These are phyloP conservation scores for Corythaeola cristata DNA, from an alignment of 2,113 vertebrate species.

Conservation along the genomic window DNA sequence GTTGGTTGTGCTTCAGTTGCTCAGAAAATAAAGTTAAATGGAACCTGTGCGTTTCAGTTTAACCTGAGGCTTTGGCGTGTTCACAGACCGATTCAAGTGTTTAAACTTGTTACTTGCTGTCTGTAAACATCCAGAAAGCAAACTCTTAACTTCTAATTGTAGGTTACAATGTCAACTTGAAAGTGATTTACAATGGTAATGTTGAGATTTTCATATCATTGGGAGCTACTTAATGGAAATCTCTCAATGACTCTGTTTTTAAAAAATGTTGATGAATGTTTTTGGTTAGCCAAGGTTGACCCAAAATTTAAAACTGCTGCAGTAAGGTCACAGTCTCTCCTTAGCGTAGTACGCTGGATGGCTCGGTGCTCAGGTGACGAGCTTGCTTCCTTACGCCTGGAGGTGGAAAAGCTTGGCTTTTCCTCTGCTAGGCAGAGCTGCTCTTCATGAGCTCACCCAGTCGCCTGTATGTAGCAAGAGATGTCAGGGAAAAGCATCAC, in stretches of 20 bases:
- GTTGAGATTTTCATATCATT: background rate
- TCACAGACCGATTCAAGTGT: background rate
- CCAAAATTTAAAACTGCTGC: background rate
- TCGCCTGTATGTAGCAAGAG: background rate
- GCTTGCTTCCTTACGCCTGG: background rate
- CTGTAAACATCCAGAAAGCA: background rate
- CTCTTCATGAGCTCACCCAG: background rate
- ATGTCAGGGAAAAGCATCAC: rapidly evolving
- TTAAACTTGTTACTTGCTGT: background rate
- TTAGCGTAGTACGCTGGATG: rapidly evolving
- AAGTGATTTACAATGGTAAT: too few species aligned
- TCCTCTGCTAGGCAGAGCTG: background rate
- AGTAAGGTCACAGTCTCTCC: background rate
- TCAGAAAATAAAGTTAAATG: background rate
- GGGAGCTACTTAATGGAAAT: background rate
- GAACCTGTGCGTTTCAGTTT: background rate
- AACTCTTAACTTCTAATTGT: too few species aligned
- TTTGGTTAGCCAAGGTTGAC: background rate
- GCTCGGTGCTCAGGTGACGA: background rate
- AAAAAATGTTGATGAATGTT: rapidly evolving
- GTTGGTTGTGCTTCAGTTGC: background rate
- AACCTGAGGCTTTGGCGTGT: background rate
- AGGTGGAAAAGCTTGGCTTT: background rate
- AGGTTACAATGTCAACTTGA: too few species aligned
- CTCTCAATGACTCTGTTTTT: background rate